A percentile compares a stretch with the other conserved stretches of the same genome.
Evolutionary conservation across 2,797 vertebrate species (phyloP).

Genomic region (Schizopygopsis pylzovi): DNA sequence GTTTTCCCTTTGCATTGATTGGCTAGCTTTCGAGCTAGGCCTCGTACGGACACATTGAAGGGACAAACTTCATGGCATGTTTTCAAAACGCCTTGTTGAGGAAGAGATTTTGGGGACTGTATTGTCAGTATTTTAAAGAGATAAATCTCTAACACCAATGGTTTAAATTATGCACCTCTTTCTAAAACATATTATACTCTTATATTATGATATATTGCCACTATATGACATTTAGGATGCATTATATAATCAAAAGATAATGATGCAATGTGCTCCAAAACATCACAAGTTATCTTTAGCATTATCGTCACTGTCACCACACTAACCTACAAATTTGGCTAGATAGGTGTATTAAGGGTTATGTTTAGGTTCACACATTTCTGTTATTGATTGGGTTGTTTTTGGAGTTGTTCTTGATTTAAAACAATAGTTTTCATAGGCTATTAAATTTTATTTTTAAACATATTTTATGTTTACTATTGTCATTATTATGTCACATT

Average conservation of each 20-base stretch:
- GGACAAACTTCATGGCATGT: slow-evolving; percentile 39
- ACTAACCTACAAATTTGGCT: not conserved
- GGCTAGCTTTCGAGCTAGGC: slow-evolving; percentile 33
- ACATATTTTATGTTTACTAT: not conserved
- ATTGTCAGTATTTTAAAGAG: not conserved
- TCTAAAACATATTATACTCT: not conserved
- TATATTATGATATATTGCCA: not conserved
- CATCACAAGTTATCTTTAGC: not conserved
- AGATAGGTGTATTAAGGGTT: not conserved
- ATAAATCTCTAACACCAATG: not conserved
- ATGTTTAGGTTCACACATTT: not conserved
- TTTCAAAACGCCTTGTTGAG: slow-evolving; percentile 31
- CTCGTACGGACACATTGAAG: slow-evolving; percentile 41
- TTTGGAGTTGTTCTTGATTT: not conserved
- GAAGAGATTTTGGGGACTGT: too few species aligned
- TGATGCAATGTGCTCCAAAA: not conserved
- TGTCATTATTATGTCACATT: not conserved
- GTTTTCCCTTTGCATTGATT: slow-evolving; percentile 38
- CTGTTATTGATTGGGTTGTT: not conserved
- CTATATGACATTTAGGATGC: not conserved
- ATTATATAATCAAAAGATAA: not conserved
- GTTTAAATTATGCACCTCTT: not conserved
- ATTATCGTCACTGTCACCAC: not conserved
- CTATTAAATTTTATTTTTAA: not conserved
- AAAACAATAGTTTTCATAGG: not conserved